A percentile compares a stretch with the other conserved stretches of the same genome.
Evolutionary conservation across 1,140 invertebrate genomes (phyloP).

Genomic region (Tetranychus urticae): DNA sequence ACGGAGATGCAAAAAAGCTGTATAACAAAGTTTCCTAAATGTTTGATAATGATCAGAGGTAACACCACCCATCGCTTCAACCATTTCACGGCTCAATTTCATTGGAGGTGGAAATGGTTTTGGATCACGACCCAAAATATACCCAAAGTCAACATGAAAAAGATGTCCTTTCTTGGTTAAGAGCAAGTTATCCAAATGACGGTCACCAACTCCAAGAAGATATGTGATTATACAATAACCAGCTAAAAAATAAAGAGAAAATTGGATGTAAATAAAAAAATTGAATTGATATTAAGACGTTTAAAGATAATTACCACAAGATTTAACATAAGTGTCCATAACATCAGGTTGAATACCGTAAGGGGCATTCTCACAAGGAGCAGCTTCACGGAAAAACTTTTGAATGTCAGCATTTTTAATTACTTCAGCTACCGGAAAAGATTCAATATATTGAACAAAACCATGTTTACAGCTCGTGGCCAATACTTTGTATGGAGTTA

Average conservation of each 20-base stretch:
- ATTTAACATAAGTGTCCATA: constrained; percentile 92
- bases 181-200: constrained; percentile 90
- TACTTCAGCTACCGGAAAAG: constrained; percentile 71
- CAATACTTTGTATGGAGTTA: constrained; percentile 79
- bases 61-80: constrained; percentile 91
- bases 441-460: constrained; percentile 93
- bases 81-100: constrained; percentile 97
- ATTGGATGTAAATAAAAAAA: not conserved
- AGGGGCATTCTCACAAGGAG: constrained; percentile 39
- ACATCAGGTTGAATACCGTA: constrained; percentile 77
- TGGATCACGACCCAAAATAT: constrained; percentile 89
- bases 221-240: constrained; percentile 99
- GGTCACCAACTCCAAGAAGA: constrained; percentile 83
- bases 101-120: constrained; percentile 79
- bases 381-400: constrained; percentile 68
- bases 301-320: constrained; percentile 37
- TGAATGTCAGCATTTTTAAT: constrained; percentile 53
- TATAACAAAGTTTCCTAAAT: constrained; percentile 84
- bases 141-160: constrained; percentile 98
- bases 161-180: constrained; percentile 63
- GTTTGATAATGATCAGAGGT: constrained; percentile 78
- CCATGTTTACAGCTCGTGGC: constrained; percentile 84
- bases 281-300: constrained; percentile 1
- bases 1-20: constrained; percentile 78
- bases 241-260: constrained; percentile 27